phyloP scores from a whole-genome alignment of 2,113 vertebrate species.

The Cnemophilus loriae region DNA sequence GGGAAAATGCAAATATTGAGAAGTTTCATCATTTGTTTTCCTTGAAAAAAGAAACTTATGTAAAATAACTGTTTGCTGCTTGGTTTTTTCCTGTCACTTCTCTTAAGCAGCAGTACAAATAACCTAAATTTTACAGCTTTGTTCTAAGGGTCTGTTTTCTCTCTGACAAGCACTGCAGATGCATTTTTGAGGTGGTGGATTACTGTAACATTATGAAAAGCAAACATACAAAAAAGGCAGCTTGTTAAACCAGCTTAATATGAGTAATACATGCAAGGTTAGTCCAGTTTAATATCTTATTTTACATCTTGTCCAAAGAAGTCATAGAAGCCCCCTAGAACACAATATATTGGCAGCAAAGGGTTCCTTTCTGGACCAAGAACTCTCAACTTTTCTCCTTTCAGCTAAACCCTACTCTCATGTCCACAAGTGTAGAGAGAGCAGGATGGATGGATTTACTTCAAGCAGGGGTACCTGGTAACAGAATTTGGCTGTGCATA shows the following conservation, averaged over 20 bases:
- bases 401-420: background rate
- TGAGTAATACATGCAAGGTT: background rate
- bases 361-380: background rate
- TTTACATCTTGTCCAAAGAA: background rate
- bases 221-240: rapidly evolving
- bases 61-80: background rate
- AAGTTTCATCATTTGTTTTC: conserved; percentile 23
- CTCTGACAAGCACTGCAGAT: background rate
- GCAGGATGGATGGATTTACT: background rate
- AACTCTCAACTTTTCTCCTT: background rate
- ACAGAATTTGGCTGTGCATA: background rate
- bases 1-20: conserved; percentile 15
- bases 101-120: background rate
- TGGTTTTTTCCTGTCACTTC: background rate
- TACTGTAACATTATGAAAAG: background rate
- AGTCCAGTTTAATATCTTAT: background rate
- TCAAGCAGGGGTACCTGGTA: background rate
- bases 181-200: background rate
- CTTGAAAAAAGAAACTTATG: background rate
- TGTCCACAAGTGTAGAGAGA: background rate
- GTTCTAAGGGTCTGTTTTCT: background rate
- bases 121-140: background rate
- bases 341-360: background rate
- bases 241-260: background rate
- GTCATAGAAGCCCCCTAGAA: background rate